phyloP scores from a whole-genome alignment of 1,140 invertebrate species.

The Drosophila nigrodunni region DNA sequence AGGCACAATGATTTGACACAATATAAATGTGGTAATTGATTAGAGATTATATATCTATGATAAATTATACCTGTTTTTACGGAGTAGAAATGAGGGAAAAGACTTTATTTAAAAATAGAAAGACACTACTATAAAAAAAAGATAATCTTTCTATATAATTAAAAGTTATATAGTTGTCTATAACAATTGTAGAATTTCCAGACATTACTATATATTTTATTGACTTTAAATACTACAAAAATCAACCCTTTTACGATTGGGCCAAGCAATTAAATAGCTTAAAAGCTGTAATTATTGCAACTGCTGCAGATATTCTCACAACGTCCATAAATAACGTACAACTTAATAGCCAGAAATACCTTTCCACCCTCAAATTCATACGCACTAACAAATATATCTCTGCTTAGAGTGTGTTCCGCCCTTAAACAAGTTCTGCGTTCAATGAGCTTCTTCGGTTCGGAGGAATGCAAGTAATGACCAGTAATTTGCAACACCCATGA shows the following conservation, averaged over 20 bases:
- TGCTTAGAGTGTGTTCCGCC: background rate
- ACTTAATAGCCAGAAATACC: slow-evolving; percentile 23
- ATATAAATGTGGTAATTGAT: slow-evolving; percentile 13
- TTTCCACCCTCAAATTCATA: background rate
- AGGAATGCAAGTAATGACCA: slow-evolving; percentile 55
- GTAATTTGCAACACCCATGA: slow-evolving; percentile 68
- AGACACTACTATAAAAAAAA: no score
- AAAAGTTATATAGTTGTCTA: no score
- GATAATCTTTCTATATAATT: no score
- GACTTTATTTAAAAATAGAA: no score
- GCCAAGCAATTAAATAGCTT: slow-evolving; percentile 16
- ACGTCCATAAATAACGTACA: slow-evolving; percentile 26
- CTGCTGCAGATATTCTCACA: slow-evolving; percentile 33
- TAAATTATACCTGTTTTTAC: background rate
- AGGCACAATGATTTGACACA: slow-evolving; percentile 27
- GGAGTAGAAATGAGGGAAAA: background rate
- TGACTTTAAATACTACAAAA: slow-evolving; percentile 3
- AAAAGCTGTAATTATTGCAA: slow-evolving; percentile 26
- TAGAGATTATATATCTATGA: background rate
- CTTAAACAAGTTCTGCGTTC: background rate
- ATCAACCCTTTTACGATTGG: background rate
- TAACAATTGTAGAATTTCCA: no score
- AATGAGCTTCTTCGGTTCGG: background rate
- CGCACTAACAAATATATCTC: background rate
- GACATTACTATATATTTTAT: background rate